These are phyloP conservation scores for Pangasius macronema DNA, from an alignment of 2,797 vertebrate species.

Conservation along the genomic window DNA sequence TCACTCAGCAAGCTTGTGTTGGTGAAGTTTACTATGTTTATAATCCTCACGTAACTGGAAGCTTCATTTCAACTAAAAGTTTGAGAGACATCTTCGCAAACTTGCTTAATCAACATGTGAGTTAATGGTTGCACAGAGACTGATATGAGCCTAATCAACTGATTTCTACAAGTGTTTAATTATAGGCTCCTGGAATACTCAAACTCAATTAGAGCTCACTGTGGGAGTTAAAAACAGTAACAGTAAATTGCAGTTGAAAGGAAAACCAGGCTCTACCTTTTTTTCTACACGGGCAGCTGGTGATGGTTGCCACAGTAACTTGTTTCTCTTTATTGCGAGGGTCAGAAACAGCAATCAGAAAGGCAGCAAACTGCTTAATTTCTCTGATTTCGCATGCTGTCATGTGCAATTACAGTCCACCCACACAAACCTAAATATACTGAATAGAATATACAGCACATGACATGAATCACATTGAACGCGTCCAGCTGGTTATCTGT, in stretches of 20 bases:
- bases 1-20: background rate
- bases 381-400: constrained; percentile 48
- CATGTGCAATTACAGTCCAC: constrained; percentile 57
- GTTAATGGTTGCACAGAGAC: constrained; percentile 24
- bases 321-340: constrained; percentile 44
- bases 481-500: constrained; percentile 10
- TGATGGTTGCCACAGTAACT: constrained; percentile 61
- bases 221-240: constrained; percentile 1
- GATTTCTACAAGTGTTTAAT: constrained; percentile 46
- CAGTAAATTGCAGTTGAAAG: constrained; percentile 43
- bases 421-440: constrained; percentile 58
- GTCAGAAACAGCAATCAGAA: constrained; percentile 53
- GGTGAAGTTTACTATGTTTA: background rate
- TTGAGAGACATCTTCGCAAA: constrained; percentile 16
- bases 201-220: constrained; percentile 39
- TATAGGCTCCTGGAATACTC: constrained; percentile 39
- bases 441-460: constrained; percentile 23
- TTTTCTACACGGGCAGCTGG: constrained; percentile 28
- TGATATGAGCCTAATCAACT: constrained; percentile 44
- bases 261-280: constrained; percentile 21
- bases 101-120: constrained; percentile 48
- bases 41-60: background rate
- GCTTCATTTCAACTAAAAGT: background rate
- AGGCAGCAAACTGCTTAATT: constrained; percentile 52
- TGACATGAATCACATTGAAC: constrained; percentile 18